phyloP scores from a whole-genome alignment of 2,113 vertebrate species.

The Microcebus lehilahytsara region DNA sequence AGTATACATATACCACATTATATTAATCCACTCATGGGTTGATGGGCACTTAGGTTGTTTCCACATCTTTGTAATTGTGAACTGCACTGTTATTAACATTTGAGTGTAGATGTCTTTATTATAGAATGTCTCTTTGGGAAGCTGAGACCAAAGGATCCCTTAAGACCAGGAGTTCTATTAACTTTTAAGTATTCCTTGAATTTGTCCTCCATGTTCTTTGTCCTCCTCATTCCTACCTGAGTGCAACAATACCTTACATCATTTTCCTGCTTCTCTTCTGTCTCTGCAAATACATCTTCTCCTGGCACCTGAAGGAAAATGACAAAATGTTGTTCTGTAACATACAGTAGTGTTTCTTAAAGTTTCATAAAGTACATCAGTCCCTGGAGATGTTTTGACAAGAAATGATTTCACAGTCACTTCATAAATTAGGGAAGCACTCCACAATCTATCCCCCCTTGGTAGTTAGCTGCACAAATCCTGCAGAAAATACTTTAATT shows the following conservation, averaged over 20 bases:
- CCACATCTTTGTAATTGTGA: too few relatives aligned
- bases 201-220: not conserved
- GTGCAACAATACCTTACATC: not conserved
- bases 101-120: too few relatives aligned
- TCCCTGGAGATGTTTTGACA: not conserved
- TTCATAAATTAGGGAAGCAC: not conserved
- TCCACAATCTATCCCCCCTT: not conserved
- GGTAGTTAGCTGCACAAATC: not conserved
- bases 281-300: not conserved
- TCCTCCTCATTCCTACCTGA: not conserved
- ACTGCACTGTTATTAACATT: too few relatives aligned
- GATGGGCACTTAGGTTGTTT: too few relatives aligned
- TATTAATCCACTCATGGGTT: too few relatives aligned
- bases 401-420: not conserved
- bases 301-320: not conserved
- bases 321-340: not conserved
- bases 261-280: not conserved
- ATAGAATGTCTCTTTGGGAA: too few relatives aligned
- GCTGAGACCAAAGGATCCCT: too few relatives aligned
- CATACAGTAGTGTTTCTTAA: not conserved
- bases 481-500: not conserved
- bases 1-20: too few relatives aligned
- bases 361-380: not conserved
- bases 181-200: not conserved
- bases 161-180: not conserved